Evolutionary conservation across 2,113 vertebrate species (phyloP).

Genomic region (western clawed frog (Xenopus tropicalis)): DNA sequence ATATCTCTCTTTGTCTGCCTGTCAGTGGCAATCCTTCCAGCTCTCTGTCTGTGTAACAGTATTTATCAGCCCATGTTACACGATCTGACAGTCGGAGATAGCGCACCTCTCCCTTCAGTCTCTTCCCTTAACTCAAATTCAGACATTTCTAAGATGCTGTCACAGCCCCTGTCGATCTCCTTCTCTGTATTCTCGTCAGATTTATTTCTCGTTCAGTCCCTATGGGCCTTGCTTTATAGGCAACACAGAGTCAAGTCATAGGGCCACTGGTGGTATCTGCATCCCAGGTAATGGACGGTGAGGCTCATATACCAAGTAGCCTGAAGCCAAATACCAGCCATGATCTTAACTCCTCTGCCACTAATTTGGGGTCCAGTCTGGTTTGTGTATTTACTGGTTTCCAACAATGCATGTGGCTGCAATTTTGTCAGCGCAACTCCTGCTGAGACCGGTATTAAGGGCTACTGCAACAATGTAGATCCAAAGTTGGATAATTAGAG

Average conservation of each 20-base stretch:
- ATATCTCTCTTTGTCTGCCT: constrained; percentile 8
- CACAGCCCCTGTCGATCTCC: constrained; percentile 33
- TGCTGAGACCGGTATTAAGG: too few relatives aligned
- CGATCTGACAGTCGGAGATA: constrained; percentile 41
- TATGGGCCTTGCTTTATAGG: constrained; percentile 5
- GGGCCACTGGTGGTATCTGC: background rate
- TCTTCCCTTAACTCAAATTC: constrained; percentile 33
- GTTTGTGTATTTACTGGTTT: too few relatives aligned
- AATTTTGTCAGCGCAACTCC: too few relatives aligned
- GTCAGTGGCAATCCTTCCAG: constrained; percentile 26
- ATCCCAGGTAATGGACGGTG: too few relatives aligned
- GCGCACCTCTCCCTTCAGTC: constrained; percentile 13
- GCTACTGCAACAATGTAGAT: too few relatives aligned
- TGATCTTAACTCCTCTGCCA: too few relatives aligned
- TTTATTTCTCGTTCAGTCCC: constrained; percentile 14
- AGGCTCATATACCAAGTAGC: too few relatives aligned
- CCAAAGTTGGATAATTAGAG: too few relatives aligned
- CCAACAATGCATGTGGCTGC: too few relatives aligned
- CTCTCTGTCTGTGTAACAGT: constrained; percentile 18
- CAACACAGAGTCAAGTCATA: constrained; percentile 11
- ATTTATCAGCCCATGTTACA: constrained; percentile 39
- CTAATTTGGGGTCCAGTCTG: too few relatives aligned
- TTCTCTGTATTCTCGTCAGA: constrained; percentile 5
- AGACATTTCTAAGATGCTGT: constrained; percentile 34
- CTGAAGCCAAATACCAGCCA: too few relatives aligned